Base-by-base conservation (phyloP, 2,888 invertebrate genomes). In the Periphyllus acericola region DNA sequence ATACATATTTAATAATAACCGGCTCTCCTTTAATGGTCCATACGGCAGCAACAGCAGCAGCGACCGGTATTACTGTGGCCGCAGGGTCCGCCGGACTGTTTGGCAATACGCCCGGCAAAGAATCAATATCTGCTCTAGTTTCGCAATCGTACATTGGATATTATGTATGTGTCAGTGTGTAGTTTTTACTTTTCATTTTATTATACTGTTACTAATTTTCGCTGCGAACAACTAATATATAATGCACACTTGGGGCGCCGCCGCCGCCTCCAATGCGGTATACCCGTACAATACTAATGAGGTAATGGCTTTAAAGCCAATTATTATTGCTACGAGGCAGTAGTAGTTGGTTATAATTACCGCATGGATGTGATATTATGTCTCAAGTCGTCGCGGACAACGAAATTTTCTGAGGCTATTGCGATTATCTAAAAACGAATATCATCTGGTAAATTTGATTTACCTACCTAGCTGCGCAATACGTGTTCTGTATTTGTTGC, bases 41-140 rank as follows among this genome's bases (percentile, higher is more conserved):
- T 40, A 71, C n/a, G 52, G n/a, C 66, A 19, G 40, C 36, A 29
- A 6, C 8, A 5, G 21, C 11, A 29, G 40, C 46, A 21, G 68
- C 25, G 55, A 84, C 83, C 83, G 75, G 83, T 75, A 75, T 71
- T 68, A 40, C 46, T 29, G 83, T 84, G 75, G 83, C 83, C 75
- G n/a, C 75, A 46, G 84, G 84, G 76, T 68, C n/a, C 19, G 68
- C n/a, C 66, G 36, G 66, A 76, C 32, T n/a, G 84, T 85, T 85
- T 85, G 75, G 83, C 75, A 84, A 84, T 34, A 40, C 40, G 75
- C 83, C 80, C 32, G 87, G 74, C 74, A 79, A 60, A 72, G 86
- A 86, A 86, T 86, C 79, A 40, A 72, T 80, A 80, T 86, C 79
- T 74, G 87, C 87, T 87, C 87, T 17, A 87, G 81, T 87, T 87